Evolutionary conservation across 2,888 invertebrate genomes (phyloP), one percentile per base, ranked within the genome.

Genomic region (Diarsia brunnea): DNA sequence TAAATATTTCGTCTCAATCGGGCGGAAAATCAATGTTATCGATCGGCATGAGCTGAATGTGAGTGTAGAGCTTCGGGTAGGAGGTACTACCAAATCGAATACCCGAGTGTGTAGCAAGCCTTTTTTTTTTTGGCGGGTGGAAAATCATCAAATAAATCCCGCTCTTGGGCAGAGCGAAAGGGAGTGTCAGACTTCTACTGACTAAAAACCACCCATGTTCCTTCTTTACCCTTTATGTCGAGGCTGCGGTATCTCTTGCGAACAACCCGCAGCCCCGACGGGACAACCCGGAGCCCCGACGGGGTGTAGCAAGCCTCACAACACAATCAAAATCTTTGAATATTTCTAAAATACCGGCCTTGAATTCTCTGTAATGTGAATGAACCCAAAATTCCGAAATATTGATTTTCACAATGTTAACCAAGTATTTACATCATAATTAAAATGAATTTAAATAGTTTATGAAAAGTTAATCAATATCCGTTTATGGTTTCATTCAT

Each of bases 401-500:
- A 64, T 21, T n/a, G 2, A 0, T 45, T 21, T 27, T 1, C 4
- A 27, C 12, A 31, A 27, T 2, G 4, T 27, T 24, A n/a, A 5
- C 24, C 14, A 47, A 27, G 8, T 27, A 21, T 49, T 58, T 7
- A 58, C 19, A 49, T 49, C n/a, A n/a, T n/a, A n/a, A n/a, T 55
- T 11, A 55, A 55, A 55, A 12, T 24, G 0, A 14, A 24, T 14
- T 24, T 24, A 51, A 81, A 55, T 80, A 61, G 2, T 73, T 16
- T 24, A 43, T 21, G 49, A 45, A 11, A 55, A 67, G 21, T 68
- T 14, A 21, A 43, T 38, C 27, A 45, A 81, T 38, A 47, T 82
- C 83, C 63, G 70, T 38, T 70, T 71, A 71, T 68, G 63, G 70
- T 53, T 68, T 71, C 53, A 71, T 68, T 49, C 21, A 53, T 68